These are phyloP conservation scores for Lithodes maja DNA, from an alignment of 2,888 invertebrate species.

Conservation along the genomic window DNA sequence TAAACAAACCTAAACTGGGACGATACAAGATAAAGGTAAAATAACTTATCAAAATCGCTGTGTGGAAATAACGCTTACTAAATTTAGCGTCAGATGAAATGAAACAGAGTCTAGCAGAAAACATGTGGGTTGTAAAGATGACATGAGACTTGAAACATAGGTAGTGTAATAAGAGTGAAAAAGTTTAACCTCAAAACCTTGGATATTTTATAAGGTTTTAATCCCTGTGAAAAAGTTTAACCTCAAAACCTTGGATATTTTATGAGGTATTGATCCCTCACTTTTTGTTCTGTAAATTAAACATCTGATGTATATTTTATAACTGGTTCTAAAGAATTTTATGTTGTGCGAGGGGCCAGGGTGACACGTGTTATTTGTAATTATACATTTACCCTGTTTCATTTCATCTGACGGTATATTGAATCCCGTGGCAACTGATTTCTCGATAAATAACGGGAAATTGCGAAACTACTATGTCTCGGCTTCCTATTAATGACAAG, in stretches of 20 bases:
- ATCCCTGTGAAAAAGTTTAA: constrained; percentile 25
- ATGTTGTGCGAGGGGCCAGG: constrained; percentile 41
- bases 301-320: constrained; percentile 67
- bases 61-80: neutral
- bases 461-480: too few species aligned
- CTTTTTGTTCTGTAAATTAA: constrained; percentile 57
- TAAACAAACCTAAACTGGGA: too few species aligned
- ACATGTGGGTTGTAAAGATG: constrained; percentile 10
- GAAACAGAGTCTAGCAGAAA: neutral
- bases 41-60: too few species aligned
- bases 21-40: too few species aligned
- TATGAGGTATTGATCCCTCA: constrained; percentile 31
- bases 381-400: neutral
- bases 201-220: constrained; percentile 16
- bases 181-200: constrained; percentile 26
- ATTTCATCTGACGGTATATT: too few species aligned
- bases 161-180: constrained; percentile 6
- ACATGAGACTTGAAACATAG: constrained; percentile 21
- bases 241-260: constrained; percentile 33
- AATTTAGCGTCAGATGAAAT: neutral
- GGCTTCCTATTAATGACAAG: too few species aligned
- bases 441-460: too few species aligned
- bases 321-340: constrained; percentile 60
- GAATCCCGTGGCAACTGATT: too few species aligned
- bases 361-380: constrained; percentile 51